Conservation (phyloP, 2,113 vertebrate species). For the Prietella phreatophila region DNA sequence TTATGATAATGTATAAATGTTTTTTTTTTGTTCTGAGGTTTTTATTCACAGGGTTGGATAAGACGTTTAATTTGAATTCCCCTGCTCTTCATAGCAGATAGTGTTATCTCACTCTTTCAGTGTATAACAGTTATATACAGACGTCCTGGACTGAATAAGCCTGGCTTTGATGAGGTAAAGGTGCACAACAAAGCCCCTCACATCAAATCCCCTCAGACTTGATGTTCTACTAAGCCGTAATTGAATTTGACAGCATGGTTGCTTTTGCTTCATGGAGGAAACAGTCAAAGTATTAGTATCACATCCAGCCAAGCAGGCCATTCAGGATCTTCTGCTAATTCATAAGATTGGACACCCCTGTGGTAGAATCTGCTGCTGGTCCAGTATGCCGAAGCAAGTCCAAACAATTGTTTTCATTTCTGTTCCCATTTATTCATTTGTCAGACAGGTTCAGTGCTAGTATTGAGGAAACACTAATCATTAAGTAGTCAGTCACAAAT, state of each 20-base stretch:
- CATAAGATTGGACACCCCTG: too few relatives aligned
- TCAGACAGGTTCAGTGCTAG: neutral
- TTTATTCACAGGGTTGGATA: neutral
- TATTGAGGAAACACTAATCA: neutral
- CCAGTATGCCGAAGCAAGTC: neutral
- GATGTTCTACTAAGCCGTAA: neutral
- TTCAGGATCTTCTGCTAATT: neutral
- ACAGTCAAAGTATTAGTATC: neutral
- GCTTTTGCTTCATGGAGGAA: neutral
- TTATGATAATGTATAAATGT: neutral
- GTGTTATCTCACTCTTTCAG: constrained; percentile 22
- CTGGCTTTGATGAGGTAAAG: constrained; percentile 16
- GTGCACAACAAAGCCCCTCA: neutral
- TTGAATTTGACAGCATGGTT: neutral
- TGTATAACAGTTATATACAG: constrained; percentile 11
- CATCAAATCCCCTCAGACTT: neutral
- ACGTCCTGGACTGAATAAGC: neutral
- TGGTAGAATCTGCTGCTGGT: neutral
- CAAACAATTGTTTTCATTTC: neutral
- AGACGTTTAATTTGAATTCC: constrained; percentile 20
- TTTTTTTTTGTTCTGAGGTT: neutral
- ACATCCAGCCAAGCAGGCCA: neutral
- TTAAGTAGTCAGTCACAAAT: neutral
- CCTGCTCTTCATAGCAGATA: constrained; percentile 21
- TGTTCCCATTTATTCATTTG: neutral